phyloP scores from a whole-genome alignment of 2,113 vertebrate genomes.

The Spea multiplicata region DNA sequence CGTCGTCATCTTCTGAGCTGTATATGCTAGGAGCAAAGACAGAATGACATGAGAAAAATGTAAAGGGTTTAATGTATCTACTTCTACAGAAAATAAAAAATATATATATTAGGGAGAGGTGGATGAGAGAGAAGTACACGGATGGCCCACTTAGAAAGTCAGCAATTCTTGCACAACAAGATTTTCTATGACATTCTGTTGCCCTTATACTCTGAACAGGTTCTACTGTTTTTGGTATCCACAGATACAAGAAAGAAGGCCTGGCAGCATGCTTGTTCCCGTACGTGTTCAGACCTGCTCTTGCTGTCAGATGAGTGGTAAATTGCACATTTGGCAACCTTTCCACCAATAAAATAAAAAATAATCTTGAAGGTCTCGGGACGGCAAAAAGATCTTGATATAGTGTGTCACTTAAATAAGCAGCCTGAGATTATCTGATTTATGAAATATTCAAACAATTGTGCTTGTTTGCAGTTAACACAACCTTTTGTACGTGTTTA shows the following conservation, averaged over 20 bases:
- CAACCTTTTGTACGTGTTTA: conserved; percentile 37
- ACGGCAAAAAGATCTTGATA: conserved; percentile 66
- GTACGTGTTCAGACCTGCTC: conserved; percentile 90
- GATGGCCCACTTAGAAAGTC: conserved; percentile 66
- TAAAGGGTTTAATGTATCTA: conserved; percentile 50
- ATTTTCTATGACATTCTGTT: conserved; percentile 69
- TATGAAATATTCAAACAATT: conserved; percentile 34
- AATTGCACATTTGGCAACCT: conserved; percentile 72
- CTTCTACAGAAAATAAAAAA: conserved; percentile 26
- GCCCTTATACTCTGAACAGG: conserved; percentile 82
- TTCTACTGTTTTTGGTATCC: conserved; percentile 98
- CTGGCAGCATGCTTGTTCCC: conserved; percentile 76
- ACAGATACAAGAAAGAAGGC: conserved; percentile 87
- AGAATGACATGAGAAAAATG: conserved; percentile 47
- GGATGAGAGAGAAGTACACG: conserved; percentile 43
- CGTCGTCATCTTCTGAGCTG: conserved; percentile 96
- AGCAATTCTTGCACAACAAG: conserved; percentile 84
- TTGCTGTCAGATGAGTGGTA: conserved; percentile 78
- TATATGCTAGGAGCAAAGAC: conserved; percentile 79
- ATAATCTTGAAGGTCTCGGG: conserved; percentile 69
- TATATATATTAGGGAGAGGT: conserved; percentile 19
- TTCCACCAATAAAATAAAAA: conserved; percentile 74
- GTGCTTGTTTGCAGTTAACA: conserved; percentile 16
- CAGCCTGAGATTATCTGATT: conserved; percentile 51
- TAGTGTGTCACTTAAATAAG: conserved; percentile 62